Percentiles rank a stretch among this genome's conserved stretches.
Evolutionary conservation across 1,140 invertebrate species (phyloP).

Genomic region (Acromyrmex heyeri): DNA sequence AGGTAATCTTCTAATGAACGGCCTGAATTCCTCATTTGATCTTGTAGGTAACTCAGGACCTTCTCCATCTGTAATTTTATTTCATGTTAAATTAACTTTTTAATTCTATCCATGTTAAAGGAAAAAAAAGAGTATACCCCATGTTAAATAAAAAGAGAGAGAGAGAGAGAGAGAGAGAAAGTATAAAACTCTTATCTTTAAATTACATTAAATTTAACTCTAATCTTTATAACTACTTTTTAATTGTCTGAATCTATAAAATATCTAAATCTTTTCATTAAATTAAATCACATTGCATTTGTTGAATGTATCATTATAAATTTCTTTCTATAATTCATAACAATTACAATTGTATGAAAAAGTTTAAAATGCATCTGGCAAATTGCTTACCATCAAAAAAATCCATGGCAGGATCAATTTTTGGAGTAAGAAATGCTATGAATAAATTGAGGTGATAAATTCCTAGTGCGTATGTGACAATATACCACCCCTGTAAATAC

Average conservation of each 20-base stretch:
- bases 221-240: background rate
- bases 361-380: background rate
- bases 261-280: background rate
- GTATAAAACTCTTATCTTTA: slow-evolving; percentile 4
- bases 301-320: background rate
- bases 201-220: background rate
- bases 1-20: slow-evolving; percentile 98
- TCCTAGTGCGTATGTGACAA: slow-evolving; percentile 98
- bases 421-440: slow-evolving; percentile 99
- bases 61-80: slow-evolving; percentile 89
- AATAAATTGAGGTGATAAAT: slow-evolving; percentile 99
- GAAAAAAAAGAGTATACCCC: background rate
- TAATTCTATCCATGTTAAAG: background rate
- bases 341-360: background rate
- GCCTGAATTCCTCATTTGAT: slow-evolving; percentile 98
- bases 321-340: background rate
- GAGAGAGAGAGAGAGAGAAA: too few species aligned
- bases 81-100: slow-evolving; percentile 16
- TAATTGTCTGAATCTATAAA: background rate
- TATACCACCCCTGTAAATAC: slow-evolving; percentile 98
- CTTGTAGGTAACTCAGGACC: slow-evolving; percentile 97
- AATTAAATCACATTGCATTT: background rate
- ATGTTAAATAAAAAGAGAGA: background rate
- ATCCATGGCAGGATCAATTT: slow-evolving; percentile 98
- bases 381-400: slow-evolving; percentile 93